These are phyloP conservation scores for Herminia tarsipennalis DNA, from an alignment of 2,888 invertebrate genomes.

Conservation along the genomic window DNA sequence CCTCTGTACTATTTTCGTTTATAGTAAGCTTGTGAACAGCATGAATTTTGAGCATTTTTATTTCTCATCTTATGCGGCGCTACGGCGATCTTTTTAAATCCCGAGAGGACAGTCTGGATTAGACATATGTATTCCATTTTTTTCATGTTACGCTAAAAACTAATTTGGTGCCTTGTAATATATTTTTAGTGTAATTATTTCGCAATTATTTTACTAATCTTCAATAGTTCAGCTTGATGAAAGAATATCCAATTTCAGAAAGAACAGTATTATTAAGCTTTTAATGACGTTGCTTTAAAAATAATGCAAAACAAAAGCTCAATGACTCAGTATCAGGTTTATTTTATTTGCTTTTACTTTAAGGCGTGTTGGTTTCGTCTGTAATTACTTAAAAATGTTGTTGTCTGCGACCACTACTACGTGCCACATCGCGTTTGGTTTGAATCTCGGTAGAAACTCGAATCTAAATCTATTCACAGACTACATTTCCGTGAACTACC, in stretches of 20 bases:
- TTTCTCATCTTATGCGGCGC: slow-evolving; percentile 23
- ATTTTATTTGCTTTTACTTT: slow-evolving; percentile 40
- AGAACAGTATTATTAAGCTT: too few relatives aligned
- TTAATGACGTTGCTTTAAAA: slow-evolving; percentile 7
- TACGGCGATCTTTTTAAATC: slow-evolving; percentile 21
- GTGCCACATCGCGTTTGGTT: slow-evolving; percentile 4
- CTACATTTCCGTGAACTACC: neutral
- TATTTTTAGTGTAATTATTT: too few relatives aligned
- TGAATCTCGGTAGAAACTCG: slow-evolving; percentile 4
- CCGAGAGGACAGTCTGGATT: slow-evolving; percentile 4
- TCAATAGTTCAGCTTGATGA: too few relatives aligned
- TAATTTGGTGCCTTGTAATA: too few relatives aligned
- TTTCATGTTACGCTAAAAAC: neutral
- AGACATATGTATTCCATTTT: neutral
- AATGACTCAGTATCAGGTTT: slow-evolving; percentile 34
- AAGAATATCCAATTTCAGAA: too few relatives aligned
- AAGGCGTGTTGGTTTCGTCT: slow-evolving; percentile 41
- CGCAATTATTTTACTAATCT: too few relatives aligned
- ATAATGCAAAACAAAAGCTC: slow-evolving; percentile 40
- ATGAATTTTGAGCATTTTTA: slow-evolving; percentile 19
- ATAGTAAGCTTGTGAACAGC: slow-evolving; percentile 12
- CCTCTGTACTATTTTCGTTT: slow-evolving; percentile 21
- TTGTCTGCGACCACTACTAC: slow-evolving; percentile 32
- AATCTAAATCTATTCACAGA: neutral
- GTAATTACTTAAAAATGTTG: slow-evolving; percentile 51